A percentile compares a stretch with the other conserved stretches of the same genome.
phyloP scores from a whole-genome alignment of 2,113 vertebrate genomes.

The Silurus meridionalis region DNA sequence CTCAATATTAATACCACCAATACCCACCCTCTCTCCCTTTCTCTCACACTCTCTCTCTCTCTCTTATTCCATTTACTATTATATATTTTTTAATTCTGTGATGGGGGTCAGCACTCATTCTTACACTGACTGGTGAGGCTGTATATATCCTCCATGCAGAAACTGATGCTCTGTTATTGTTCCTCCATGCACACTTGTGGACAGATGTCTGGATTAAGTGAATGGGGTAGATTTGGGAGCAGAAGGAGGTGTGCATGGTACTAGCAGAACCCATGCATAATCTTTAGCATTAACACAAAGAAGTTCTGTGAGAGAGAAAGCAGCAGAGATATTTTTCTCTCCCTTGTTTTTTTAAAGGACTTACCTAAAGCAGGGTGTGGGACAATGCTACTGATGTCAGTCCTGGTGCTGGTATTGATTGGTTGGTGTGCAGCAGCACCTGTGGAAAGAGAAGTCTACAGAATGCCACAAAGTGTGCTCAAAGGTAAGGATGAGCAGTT shows the following conservation, averaged over 20 bases:
- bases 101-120: conserved; percentile 75
- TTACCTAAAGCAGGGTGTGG: conserved; percentile 34
- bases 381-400: conserved; percentile 64
- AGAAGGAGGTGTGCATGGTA: conserved; percentile 62
- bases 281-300: conserved; percentile 20
- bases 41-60: conserved; percentile 59
- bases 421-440: conserved; percentile 69
- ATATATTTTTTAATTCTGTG: conserved; percentile 83
- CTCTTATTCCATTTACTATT: conserved; percentile 69
- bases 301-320: background rate
- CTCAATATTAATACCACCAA: background rate
- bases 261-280: conserved; percentile 45
- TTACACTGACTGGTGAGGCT: conserved; percentile 65
- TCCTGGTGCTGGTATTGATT: conserved; percentile 68
- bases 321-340: background rate
- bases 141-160: conserved; percentile 81
- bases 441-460: conserved; percentile 77
- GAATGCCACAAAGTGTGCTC: conserved; percentile 78
- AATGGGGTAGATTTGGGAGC: conserved; percentile 62
- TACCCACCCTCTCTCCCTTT: conserved; percentile 60
- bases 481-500: conserved; percentile 76
- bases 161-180: conserved; percentile 67
- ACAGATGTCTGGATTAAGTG: conserved; percentile 67
- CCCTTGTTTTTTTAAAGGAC: conserved; percentile 30
- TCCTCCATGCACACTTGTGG: conserved; percentile 68